Evolutionary conservation across 2,797 vertebrate genomes (phyloP), one percentile per base, ranked within the genome.

Genomic region (Hoplostethus atlanticus): DNA sequence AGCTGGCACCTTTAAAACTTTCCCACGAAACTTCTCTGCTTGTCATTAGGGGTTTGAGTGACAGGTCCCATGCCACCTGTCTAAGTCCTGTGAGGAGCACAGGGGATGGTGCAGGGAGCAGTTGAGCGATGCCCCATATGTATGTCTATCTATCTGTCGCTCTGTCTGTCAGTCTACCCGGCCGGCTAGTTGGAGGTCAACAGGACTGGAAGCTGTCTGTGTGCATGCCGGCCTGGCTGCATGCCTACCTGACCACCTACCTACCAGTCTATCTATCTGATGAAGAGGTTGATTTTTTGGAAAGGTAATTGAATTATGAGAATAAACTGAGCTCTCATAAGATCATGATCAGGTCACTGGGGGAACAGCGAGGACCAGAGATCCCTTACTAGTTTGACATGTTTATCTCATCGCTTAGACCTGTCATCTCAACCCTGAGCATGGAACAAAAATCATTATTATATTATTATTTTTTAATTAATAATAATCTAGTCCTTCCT

Each of bases 221-320:
- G 80, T 88, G 77, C 52, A 67, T 79, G 59, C 72, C 68, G 75
- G 79, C 83, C 82, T 85, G 84, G 76, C 84, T 83, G 68, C 76
- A 87, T 79, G 47, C 63, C 65, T 57, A 58, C 62, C 80, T 82
- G 80, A 79, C 77, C 60, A 72, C 36, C 68, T 70, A 79, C 83
- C 73, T 79, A 60, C 44, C 21, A 3, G 67, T 79, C 85, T 74
- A 71, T 70, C 73, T 66, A 50, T 71, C 83, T 83, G 72, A 73
- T 73, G 68, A 34, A 34, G 34, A 6, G 34, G 34, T 34, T 34
- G 34, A 34, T 34, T 34, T 34, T 34, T 4, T 3, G 34, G 6
- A 34, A 6, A 21, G 21, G 21, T 21, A 3, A 11, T 30, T n/a
- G 6, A 57, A 52, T 48, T 48, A 16, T 53, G 4, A 12, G 47